phyloP scores from a whole-genome alignment of 2,113 vertebrate genomes.

The Cairina moschata region DNA sequence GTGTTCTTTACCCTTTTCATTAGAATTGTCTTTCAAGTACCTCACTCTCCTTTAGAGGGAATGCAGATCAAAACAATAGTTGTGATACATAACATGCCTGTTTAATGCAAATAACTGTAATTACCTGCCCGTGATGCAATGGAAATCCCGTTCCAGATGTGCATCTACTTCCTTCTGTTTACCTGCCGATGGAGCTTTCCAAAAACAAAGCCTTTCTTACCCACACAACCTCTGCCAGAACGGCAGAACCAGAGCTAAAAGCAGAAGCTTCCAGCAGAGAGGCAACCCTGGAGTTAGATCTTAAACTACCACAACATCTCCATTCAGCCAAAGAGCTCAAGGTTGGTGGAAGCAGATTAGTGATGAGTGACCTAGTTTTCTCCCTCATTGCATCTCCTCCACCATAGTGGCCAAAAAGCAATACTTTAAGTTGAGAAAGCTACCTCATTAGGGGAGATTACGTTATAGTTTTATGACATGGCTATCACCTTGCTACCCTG shows the following conservation, averaged over 20 bases:
- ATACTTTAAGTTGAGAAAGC: not conserved
- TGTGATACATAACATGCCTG: not conserved
- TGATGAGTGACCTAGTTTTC: slow-evolving; percentile 33
- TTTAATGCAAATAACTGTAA: not conserved
- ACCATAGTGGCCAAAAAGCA: not conserved
- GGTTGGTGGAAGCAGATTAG: not conserved
- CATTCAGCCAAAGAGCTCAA: not conserved
- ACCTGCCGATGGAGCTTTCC: not conserved
- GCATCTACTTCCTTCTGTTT: not conserved
- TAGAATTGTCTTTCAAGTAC: not conserved
- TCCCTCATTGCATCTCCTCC: not conserved
- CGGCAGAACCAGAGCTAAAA: not conserved
- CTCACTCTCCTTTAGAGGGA: not conserved
- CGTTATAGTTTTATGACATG: not conserved
- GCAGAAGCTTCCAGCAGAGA: not conserved
- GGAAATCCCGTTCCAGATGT: not conserved
- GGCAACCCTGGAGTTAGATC: not conserved
- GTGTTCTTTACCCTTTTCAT: not conserved
- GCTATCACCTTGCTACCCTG: not conserved
- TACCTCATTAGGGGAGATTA: not conserved
- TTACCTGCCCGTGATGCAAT: not conserved
- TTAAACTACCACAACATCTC: not conserved
- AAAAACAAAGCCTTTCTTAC: not conserved
- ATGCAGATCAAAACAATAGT: not conserved
- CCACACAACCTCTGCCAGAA: not conserved